Evolutionary conservation across 1,140 invertebrate genomes (phyloP), one percentile per base, ranked within the genome.

Genomic region (Nasonia longicornis): DNA sequence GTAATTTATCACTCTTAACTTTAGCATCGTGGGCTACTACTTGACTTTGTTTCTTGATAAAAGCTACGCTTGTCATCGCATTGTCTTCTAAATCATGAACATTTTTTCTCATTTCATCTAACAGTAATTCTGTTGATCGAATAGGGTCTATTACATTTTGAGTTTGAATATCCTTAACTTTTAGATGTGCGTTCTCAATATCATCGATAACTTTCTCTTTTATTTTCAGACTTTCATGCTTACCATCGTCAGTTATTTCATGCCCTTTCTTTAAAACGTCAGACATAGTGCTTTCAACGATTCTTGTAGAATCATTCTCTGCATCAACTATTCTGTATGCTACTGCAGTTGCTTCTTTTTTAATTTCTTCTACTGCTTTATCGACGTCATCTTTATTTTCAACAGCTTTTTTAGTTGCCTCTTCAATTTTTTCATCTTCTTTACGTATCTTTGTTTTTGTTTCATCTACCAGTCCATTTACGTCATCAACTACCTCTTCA

Each of bases 401-500:
- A 6, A 83, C 79, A 14, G 38, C 42, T 26, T 45, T 81, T 58
- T 66, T 78, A 0, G 35, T 26, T 2, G 79, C 69, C 42, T 83
- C 69, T 16, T 79, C 64, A 4, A 69, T 74, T n/a, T 81, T 67
- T 35, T 83, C 81, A 64, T 82, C 73, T 52, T 77, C 69, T 4
- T 84, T 84, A 4, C 70, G 52, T 8, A 85, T 80, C 31, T 85
- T 75, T 67, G 83, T 58, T 63, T 83, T 84, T 1, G 77, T 84
- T 35, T 87, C 85, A 16, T 89, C 86, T n/a, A 87, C 76, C 48
- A 87, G 85, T 69, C 87, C 82, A 6, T 87, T 85, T 12, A 89
- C 83, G 31, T 88, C 86, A 48, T 89, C 87, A 7, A 86, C 81
- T 20, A 86, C 85, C 72, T 89, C 86, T 52, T 87, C 85, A 42